Evolutionary conservation across 2,797 vertebrate species (phyloP), one percentile per base, ranked within the genome.

Genomic region (Cottoperca gobio): DNA sequence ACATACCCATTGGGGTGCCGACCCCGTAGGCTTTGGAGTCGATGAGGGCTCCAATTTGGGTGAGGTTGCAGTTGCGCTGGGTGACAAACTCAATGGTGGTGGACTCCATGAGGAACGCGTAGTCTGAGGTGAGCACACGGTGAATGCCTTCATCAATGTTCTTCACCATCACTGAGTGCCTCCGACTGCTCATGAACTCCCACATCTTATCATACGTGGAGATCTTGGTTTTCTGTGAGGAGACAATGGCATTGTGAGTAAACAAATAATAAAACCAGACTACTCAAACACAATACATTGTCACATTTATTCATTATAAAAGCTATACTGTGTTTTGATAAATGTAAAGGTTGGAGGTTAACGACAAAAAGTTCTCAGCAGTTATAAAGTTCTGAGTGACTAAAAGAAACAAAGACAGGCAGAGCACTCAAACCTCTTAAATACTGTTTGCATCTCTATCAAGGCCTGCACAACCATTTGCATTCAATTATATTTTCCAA

Each of bases 161-260:
- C 94, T 98, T 98, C 85, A 99, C 97, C 92, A 99, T 97, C 76
- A 98, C 98, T 0, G 98, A 96, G 90, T 99, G 97, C 70, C 96
- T 95, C 58, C 98, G 95, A 91, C 98, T 99, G 93, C 97, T 99
- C 98, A 99, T 99, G 86, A 99, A 99, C 80, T 98, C 98, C 98
- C 97, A 99, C 98, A 99, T 99, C 94, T 99, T 99, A 86, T 99
- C 98, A 1, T 99, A 99, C 0, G 97, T 99, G 69, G 98, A 98
- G 83, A 99, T 99, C 96, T 99, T 99, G 62, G 97, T 99, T 97
- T 99, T 99, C 98, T 99, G 92, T n/a, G 43, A 66, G 54, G 83
- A 73, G 53, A 87, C 46, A 87, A 10, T 5, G 19, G 6, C 26
- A 72, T 17, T 19, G 2, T 73, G 62, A 76, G 28, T 23, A 24